Evolutionary conservation across 2,113 vertebrate genomes (phyloP).

Genomic region (Xenotilapia flavipinnis): DNA sequence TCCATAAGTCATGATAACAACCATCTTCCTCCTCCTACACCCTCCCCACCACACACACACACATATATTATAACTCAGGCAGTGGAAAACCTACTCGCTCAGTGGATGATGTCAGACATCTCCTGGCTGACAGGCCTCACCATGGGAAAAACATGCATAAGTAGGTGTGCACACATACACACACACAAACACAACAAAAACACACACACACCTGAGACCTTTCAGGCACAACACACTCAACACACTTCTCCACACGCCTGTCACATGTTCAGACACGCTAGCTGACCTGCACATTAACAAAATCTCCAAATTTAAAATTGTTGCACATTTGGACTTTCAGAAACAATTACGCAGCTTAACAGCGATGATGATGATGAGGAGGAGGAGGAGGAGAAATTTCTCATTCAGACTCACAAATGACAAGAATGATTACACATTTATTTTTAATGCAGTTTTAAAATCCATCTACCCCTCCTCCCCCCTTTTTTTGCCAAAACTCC

Average conservation of each 20-base stretch:
- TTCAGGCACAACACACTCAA: neutral
- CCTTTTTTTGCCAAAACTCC: neutral
- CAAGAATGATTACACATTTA: slow-evolving; percentile 20
- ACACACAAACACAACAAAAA: neutral
- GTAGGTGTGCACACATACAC: neutral
- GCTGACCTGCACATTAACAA: neutral
- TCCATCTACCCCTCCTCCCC: neutral
- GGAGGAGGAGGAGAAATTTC: neutral
- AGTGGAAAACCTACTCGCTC: slow-evolving; percentile 37
- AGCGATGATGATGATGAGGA: neutral
- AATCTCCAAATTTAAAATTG: neutral
- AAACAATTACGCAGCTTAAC: neutral
- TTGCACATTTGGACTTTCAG: neutral
- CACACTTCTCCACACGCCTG: neutral
- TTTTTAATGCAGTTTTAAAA: slow-evolving; percentile 22
- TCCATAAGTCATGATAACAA: slow-evolving; percentile 66
- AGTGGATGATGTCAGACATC: slow-evolving; percentile 54
- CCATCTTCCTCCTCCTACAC: slow-evolving; percentile 33
- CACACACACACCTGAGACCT: neutral
- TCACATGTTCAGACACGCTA: neutral
- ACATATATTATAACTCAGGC: neutral
- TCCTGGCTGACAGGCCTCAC: slow-evolving; percentile 46
- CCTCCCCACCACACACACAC: neutral
- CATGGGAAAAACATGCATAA: slow-evolving; percentile 43
- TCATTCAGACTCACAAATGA: neutral